These are phyloP conservation scores for Blomia tropicalis DNA, from an alignment of 2,888 invertebrate species.

Conservation along the genomic window DNA sequence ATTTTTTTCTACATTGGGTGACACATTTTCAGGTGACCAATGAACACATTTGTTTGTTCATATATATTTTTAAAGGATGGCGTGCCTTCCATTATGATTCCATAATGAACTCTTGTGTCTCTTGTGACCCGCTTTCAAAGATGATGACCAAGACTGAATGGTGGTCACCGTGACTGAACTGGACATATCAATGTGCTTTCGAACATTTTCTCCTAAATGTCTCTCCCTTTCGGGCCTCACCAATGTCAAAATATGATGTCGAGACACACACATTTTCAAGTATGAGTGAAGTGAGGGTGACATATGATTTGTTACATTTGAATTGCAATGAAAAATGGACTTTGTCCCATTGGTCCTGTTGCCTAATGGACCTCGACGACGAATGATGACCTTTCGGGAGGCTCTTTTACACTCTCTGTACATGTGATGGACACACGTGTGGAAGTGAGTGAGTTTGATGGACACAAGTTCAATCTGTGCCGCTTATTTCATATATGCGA, in stretches of 20 bases:
- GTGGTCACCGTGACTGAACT: too few species aligned
- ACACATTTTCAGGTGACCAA: too few species aligned
- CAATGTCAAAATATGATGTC: too few species aligned
- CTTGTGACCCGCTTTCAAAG: not conserved
- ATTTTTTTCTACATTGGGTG: too few species aligned
- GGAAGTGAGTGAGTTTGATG: not conserved
- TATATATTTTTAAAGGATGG: not conserved
- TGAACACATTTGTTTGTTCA: not conserved
- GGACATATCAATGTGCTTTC: too few species aligned
- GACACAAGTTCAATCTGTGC: too few species aligned
- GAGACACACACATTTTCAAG: too few species aligned
- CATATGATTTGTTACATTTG: not conserved
- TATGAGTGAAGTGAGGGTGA: too few species aligned
- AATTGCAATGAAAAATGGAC: constrained; percentile 5
- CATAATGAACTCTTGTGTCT: not conserved
- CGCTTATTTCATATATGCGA: too few species aligned
- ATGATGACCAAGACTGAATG: not conserved
- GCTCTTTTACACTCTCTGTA: not conserved
- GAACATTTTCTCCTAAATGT: too few species aligned
- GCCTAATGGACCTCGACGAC: constrained; percentile 15
- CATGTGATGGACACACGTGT: constrained; percentile 6
- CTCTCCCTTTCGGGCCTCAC: too few species aligned
- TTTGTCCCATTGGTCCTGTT: too few species aligned
- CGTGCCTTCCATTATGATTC: not conserved
- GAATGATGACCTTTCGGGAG: not conserved